Base-by-base conservation (phyloP, 1,140 invertebrate species). In the Oncopodura yosiiana region DNA sequence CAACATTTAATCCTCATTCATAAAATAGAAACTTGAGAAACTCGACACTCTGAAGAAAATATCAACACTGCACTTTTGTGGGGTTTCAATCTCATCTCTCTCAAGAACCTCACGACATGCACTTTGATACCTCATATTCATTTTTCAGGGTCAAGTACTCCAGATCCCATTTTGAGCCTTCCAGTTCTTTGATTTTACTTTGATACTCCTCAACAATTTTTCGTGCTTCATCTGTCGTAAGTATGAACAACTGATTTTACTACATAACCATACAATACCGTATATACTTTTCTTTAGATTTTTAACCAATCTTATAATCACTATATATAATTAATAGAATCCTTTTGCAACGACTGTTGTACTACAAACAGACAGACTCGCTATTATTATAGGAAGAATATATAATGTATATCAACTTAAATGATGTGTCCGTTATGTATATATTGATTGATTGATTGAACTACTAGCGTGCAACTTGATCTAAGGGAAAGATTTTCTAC, bases 111-210 rank as follows among this genome's bases (percentile, higher is more conserved):
- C 12, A 8, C 12, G 30, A 36, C 18, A 30, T 23, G 18, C 9
- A 11, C 36, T 26, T 50, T 24, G 49, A 39, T 79, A 91, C 91
- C 89, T 95, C 90, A 74, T 82, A 84, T 76, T 97, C 94, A 84
- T 97, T 96, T 78, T 83, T 85, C 79, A 87, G 87, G 74, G 96
- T 91, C 75, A 88, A 77, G 79, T 89, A 88, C 78, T 99, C 94
- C 80, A 96, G 80, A 82, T 98, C 62, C 52, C 41, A 63, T 52
- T 63, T 63, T 46, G 51, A 42, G 32, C 38, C 43, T 41, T 63
- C 62, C 58, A 63, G 49, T 19, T 48, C 49, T 30, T 27, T 39
- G 53, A 61, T 50, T 43, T 41, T 58, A 29, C 2, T 43, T 16
- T 63, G 53, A 49, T 60, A 59, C 21, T 43, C 51, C 34, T 44